Base-by-base conservation (phyloP, 2,797 vertebrate species). In the Sebastes nivosus region DNA sequence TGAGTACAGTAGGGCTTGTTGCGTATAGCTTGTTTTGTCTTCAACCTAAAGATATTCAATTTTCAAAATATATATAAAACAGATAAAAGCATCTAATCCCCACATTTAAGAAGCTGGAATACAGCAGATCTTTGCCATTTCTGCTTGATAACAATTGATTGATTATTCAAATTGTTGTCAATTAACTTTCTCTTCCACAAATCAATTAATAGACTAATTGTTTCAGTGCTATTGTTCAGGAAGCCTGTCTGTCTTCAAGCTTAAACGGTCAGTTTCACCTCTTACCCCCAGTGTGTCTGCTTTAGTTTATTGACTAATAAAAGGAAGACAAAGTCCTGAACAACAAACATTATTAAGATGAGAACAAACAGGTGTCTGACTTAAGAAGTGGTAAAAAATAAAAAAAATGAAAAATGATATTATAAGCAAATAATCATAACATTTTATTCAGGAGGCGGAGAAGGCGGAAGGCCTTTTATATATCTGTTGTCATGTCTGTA, bases 341-440 rank as follows among this genome's bases (percentile, higher is more conserved):
- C 14, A 10, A 20, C 8, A 10, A 25, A 25, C 3, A 3, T 60
- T 25, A 12, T 54, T 12, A 6, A 61, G 42, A 61, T 16, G 1
- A 54, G 5, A 68, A 24, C 13, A 52, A 57, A 57, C n/a, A 9
- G 9, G 3, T 7, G 16, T 69, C 57, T 34, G 55, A 14, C 14
- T 9, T 22, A n/a, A 22, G 61, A 22, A 55, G 16, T 11, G 0
- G 5, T 11, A 38, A 5, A 58, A 58, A 24, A 42, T 2, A 1
- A 1, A 2, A 42, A 22, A 22, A 2, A 4, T 25, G 8, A 46
- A 59, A 32, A 38, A 27, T 54, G 0, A 9, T 2, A 20, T 54
- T 16, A 24, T 18, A 9, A 27, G 1, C 0, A n/a, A 22, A 22
- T 38, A 69, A 8, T 69, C 1, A 2, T 14, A 1, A 27, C 0